A percentile compares a stretch with the other conserved stretches of the same genome.
phyloP scores from a whole-genome alignment of 2,888 invertebrate genomes.

The Magallana nippona region DNA sequence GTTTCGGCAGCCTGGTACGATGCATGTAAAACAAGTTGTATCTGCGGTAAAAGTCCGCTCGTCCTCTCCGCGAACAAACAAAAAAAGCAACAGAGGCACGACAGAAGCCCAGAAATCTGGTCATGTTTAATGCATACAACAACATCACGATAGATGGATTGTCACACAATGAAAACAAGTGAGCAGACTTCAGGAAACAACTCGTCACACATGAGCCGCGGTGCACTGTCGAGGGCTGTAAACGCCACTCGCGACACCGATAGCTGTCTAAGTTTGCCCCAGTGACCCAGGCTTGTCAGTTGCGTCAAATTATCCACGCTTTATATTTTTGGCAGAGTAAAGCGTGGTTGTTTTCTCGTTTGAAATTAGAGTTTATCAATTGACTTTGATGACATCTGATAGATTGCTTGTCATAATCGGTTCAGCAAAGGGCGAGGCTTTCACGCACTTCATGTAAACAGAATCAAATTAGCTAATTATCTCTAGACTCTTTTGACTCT shows the following conservation, averaged over 20 bases:
- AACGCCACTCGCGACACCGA: constrained; percentile 12
- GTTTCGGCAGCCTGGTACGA: constrained; percentile 9
- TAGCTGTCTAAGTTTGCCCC: constrained; percentile 3
- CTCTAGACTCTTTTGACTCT: not conserved
- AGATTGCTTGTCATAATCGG: constrained; percentile 10
- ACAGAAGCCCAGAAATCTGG: constrained; percentile 4
- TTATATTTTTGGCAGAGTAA: constrained; percentile 8
- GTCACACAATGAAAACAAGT: constrained; percentile 29
- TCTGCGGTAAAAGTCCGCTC: not conserved
- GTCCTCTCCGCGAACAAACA: constrained; percentile 18
- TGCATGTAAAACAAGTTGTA: constrained; percentile 7
- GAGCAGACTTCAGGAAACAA: constrained; percentile 11
- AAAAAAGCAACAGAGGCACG: not conserved
- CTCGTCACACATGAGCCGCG: not conserved
- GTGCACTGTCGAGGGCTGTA: not conserved
- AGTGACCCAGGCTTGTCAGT: constrained; percentile 23
- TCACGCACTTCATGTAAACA: constrained; percentile 23
- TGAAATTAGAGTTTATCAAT: constrained; percentile 1
- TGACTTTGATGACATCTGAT: constrained; percentile 12
- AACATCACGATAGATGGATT: constrained; percentile 32
- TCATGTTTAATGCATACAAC: constrained; percentile 26
- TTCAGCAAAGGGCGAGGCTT: constrained; percentile 7
- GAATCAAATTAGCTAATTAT: constrained; percentile 27
- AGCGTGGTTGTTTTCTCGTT: constrained; percentile 15
- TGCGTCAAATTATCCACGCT: constrained; percentile 13